These are phyloP conservation scores for Conops quadrifasciatus DNA, from an alignment of 2,888 invertebrate genomes.

Conservation along the genomic window DNA sequence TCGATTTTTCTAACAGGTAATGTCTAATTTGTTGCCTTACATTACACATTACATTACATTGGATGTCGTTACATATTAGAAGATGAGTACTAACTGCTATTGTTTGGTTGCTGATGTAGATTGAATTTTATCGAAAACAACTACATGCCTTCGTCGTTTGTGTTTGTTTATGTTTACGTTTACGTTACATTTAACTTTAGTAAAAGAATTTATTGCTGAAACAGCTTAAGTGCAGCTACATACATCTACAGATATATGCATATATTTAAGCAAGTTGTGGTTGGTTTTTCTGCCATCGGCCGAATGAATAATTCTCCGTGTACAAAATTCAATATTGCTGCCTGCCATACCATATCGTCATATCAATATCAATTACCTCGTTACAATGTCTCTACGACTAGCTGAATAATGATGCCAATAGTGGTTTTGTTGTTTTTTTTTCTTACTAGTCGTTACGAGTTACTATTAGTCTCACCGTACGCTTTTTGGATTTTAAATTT, in stretches of 20 bases:
- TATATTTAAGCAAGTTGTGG: conserved; percentile 13
- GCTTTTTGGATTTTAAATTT: no score
- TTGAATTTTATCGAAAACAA: not conserved
- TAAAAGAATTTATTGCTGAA: conserved; percentile 18
- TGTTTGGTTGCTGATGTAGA: conserved; percentile 17
- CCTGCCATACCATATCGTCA: not conserved
- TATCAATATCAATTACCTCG: not conserved
- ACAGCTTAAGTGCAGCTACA: conserved; percentile 4
- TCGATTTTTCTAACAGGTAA: conserved; percentile 30
- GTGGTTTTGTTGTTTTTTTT: no score
- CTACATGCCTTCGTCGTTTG: no score
- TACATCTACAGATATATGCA: no score
- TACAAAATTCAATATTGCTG: no score
- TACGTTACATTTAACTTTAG: conserved; percentile 1
- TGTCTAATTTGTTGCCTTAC: conserved; percentile 11
- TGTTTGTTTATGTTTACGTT: not conserved
- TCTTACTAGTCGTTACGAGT: no score
- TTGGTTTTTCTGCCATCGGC: no score
- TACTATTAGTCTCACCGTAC: no score
- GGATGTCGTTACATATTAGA: conserved; percentile 21
- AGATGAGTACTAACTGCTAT: conserved; percentile 29
- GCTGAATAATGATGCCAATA: conserved; percentile 18
- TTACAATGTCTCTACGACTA: conserved; percentile 14
- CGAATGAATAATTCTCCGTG: no score
- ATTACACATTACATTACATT: conserved; percentile 16